Evolutionary conservation across 2,797 vertebrate species (phyloP), one percentile per base, ranked within the genome.

Genomic region (Halcyon leucocephala): DNA sequence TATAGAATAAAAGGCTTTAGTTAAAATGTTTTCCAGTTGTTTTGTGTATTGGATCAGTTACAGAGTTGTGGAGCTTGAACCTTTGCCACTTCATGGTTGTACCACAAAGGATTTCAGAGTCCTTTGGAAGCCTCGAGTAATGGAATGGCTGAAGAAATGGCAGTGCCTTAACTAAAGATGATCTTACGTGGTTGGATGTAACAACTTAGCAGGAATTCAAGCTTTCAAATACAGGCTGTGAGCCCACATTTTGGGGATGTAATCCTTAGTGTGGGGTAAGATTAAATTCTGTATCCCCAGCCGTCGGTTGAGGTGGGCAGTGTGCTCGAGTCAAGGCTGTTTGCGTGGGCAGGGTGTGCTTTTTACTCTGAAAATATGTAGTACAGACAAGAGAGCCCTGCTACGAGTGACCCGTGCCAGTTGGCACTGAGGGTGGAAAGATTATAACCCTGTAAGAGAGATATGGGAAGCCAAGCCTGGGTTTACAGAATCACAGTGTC

Each of bases 1-100:
- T 98, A 97, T 96, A 98, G 97, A 98, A 98, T 98, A 98, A 98
- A 97, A 98, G 95, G 87, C 97, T 98, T 98, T 98, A 98, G 98
- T 97, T 98, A 98, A 97, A 97, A 95, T 91, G 91, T 51, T 93
- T 95, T 73, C 29, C 55, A 86, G 54, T 88, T 60, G 90, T 78
- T 90, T 72, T 82, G 91, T 96, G 92, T 96, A 19, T 85, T 96
- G 83, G 82, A 77, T 95, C 51, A 58, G 14, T 51, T 62, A 21
- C 7, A 9, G 17, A 5, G 1, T 62, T 83, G 58, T 29, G 69
- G 77, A 72, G 61, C 70, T 83, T 73, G 49, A n/a, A 35, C 35
- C 4, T 0, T n/a, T 79, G 55, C 52, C 39, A 15, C 26, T 11
- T 16, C 24, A 15, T 8, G n/a, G 51, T 35, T 76, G 12, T 51